A percentile compares a stretch with the other conserved stretches of the same genome.
Evolutionary conservation across 2,113 vertebrate species (phyloP).

Genomic region (Bujurquina vittata): DNA sequence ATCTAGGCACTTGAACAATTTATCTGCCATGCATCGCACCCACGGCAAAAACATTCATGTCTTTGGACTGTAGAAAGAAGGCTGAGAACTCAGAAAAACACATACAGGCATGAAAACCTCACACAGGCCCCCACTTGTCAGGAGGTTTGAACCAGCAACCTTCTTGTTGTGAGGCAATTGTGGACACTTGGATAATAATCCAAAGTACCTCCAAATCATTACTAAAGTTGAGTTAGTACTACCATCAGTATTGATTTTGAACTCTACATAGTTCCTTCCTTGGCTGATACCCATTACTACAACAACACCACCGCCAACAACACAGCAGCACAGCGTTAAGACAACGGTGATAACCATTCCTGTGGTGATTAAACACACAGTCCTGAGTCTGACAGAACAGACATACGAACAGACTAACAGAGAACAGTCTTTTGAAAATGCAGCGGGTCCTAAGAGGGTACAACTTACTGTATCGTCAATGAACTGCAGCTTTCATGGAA

Average conservation of each 20-base stretch:
- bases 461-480: conserved; percentile 60
- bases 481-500: conserved; percentile 60
- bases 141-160: not conserved
- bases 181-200: not conserved
- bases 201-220: not conserved
- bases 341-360: not conserved
- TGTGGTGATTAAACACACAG: not conserved
- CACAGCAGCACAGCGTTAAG: not conserved
- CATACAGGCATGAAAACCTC: no score
- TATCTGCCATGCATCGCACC: not conserved
- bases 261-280: not conserved
- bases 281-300: not conserved
- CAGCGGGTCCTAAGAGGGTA: not conserved
- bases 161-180: not conserved
- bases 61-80: no score
- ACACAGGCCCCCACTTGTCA: not conserved
- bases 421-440: not conserved
- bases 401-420: not conserved
- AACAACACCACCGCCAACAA: not conserved
- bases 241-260: fast-evolving
- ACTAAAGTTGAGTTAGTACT: not conserved
- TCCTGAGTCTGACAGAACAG: not conserved
- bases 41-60: no score
- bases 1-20: not conserved
- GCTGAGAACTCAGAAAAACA: no score